phyloP scores from a whole-genome alignment of 2,113 vertebrate species.

The Crotalus helleri region DNA sequence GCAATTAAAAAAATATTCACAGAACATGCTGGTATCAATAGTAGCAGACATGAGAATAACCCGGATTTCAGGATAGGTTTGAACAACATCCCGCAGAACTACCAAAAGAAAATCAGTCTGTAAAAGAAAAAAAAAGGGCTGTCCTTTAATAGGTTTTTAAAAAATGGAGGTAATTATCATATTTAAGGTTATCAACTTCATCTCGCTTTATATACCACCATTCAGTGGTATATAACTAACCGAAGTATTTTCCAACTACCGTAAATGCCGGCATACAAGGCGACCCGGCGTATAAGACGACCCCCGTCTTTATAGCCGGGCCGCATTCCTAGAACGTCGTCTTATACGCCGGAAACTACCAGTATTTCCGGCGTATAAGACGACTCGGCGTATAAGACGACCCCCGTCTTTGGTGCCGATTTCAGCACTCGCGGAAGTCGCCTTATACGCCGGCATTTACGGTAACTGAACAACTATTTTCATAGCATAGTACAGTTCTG shows the following conservation, averaged over 20 bases:
- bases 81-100: slow-evolving; percentile 90
- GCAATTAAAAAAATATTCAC: slow-evolving; percentile 91
- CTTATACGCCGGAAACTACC: no score
- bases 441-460: no score
- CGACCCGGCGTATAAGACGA: no score
- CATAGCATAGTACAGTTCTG: neutral
- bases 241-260: neutral
- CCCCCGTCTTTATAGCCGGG: no score
- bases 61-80: slow-evolving; percentile 86
- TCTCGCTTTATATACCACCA: neutral
- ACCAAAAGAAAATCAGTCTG: slow-evolving; percentile 97
- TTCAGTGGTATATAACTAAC: neutral
- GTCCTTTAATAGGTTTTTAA: neutral
- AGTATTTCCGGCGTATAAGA: no score
- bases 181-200: neutral
- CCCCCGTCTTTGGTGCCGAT: no score
- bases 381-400: no score
- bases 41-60: slow-evolving; percentile 97
- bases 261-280: no score
- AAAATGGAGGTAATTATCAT: neutral
- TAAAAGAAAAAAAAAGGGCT: slow-evolving; percentile 15
- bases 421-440: no score
- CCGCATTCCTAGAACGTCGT: no score
- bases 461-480: neutral
- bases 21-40: slow-evolving; percentile 96